Evolutionary conservation across 23 tunicate species (phyloP).

Genomic region (Halocynthia roretzi): DNA sequence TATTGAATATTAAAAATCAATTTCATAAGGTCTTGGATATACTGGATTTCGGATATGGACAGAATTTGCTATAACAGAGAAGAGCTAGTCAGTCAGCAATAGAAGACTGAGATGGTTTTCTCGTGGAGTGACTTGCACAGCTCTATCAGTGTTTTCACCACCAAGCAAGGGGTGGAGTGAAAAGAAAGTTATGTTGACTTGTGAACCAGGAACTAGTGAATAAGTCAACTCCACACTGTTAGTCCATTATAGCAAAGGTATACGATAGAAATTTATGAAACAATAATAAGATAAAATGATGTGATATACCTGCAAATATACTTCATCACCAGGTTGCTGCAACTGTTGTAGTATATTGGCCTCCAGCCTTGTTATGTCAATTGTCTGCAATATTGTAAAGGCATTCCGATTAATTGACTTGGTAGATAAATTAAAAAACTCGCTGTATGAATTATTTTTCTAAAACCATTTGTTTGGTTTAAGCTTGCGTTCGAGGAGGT

Average conservation of each 20-base stretch:
- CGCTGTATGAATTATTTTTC: not conserved
- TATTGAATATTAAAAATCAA: too few species aligned
- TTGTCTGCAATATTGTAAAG: not conserved
- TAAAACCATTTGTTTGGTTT: too few species aligned
- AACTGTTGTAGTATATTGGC: conserved; percentile 51
- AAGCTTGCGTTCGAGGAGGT: too few species aligned
- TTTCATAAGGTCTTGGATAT: too few species aligned
- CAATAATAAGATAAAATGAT: not conserved
- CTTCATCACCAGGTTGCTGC: conserved; percentile 82
- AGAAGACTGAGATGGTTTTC: too few species aligned
- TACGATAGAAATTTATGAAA: not conserved
- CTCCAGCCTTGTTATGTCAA: conserved; percentile 8
- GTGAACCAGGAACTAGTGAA: not conserved
- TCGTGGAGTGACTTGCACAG: too few species aligned
- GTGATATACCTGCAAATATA: conserved; percentile 48
- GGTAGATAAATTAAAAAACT: not conserved
- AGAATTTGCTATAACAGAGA: too few species aligned
- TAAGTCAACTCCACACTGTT: not conserved
- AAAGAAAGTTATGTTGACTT: too few species aligned
- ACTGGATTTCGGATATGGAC: too few species aligned
- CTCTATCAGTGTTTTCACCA: too few species aligned
- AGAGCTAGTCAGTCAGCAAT: too few species aligned
- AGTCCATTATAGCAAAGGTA: not conserved
- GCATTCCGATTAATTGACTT: not conserved
- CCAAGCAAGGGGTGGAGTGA: too few species aligned